Conservation (phyloP, 2,888 invertebrate species). For the Chelonus formosanus region DNA sequence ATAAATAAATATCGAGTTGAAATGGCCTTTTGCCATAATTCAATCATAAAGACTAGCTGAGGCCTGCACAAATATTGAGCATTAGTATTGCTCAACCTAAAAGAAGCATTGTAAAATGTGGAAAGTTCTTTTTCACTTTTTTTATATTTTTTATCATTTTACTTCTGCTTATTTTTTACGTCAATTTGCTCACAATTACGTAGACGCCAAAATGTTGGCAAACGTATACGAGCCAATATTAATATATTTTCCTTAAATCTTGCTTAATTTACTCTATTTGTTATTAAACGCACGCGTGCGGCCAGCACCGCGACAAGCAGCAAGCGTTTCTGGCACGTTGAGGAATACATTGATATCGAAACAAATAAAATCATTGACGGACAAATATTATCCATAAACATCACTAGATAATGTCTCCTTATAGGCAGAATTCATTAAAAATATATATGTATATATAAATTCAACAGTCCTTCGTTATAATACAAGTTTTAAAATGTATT, state of each 20-base stretch:
- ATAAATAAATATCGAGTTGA: slow-evolving; percentile 49
- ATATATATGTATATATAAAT: too few relatives aligned
- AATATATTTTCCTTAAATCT: too few relatives aligned
- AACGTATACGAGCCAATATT: too few relatives aligned
- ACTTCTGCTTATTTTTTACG: too few relatives aligned
- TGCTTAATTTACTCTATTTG: background rate
- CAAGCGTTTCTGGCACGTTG: slow-evolving; percentile 11
- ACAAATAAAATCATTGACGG: slow-evolving; percentile 1
- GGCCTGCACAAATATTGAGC: slow-evolving; percentile 55
- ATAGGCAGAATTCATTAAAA: too few relatives aligned
- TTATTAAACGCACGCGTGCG: slow-evolving; percentile 5
- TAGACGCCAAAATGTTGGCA: too few relatives aligned
- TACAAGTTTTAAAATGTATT: background rate
- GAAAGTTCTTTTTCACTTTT: background rate
- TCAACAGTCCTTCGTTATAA: too few relatives aligned
- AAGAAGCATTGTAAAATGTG: background rate
- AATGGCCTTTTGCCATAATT: slow-evolving; percentile 54
- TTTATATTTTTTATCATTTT: background rate
- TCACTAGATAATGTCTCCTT: too few relatives aligned
- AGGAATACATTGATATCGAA: slow-evolving; percentile 5
- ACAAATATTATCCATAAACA: background rate
- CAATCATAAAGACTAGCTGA: slow-evolving; percentile 62
- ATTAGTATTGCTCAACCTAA: slow-evolving; percentile 4
- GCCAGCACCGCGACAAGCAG: slow-evolving; percentile 5
- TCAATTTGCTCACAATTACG: too few relatives aligned